Conservation (phyloP, 2,113 vertebrate species). For the Perca schrenkii region DNA sequence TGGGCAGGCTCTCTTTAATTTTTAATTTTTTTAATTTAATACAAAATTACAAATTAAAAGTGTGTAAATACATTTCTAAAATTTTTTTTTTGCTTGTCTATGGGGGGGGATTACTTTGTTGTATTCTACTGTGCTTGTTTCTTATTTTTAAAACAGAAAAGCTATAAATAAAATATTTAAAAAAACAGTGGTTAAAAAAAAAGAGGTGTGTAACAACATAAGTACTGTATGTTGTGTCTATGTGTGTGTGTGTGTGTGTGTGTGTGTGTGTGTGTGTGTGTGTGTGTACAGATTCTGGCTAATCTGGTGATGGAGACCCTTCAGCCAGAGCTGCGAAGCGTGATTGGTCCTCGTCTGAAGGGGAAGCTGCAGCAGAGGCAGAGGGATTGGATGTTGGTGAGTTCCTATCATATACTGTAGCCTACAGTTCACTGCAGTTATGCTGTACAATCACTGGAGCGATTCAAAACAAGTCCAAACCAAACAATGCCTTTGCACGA, state of each 20-base stretch:
- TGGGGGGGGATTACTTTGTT: too few species aligned
- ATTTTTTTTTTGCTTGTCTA: too few species aligned
- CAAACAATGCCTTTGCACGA: background rate
- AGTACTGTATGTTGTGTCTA: conserved; percentile 5
- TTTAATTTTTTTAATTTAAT: too few species aligned
- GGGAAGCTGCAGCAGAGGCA: conserved; percentile 94
- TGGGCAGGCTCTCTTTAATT: too few species aligned
- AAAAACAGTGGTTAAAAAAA: too few species aligned
- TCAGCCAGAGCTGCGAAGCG: conserved; percentile 88
- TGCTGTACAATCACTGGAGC: background rate
- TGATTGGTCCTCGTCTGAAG: conserved; percentile 90
- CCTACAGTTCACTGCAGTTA: background rate
- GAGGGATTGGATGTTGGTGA: conserved; percentile 93
- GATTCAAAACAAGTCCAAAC: background rate
- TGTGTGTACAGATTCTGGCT: conserved; percentile 88
- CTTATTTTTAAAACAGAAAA: too few species aligned
- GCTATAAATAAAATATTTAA: too few species aligned
- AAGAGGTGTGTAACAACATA: background rate
- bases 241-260: too few species aligned
- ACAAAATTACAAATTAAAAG: too few species aligned
- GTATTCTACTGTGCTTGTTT: too few species aligned
- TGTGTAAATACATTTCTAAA: too few species aligned
- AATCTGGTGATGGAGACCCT: conserved; percentile 98
- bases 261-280: background rate
- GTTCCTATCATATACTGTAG: conserved; percentile 27